Percentiles rank a stretch among this genome's conserved stretches.
phyloP scores from a whole-genome alignment of 2,113 vertebrate species.

The Elachura formosa region DNA sequence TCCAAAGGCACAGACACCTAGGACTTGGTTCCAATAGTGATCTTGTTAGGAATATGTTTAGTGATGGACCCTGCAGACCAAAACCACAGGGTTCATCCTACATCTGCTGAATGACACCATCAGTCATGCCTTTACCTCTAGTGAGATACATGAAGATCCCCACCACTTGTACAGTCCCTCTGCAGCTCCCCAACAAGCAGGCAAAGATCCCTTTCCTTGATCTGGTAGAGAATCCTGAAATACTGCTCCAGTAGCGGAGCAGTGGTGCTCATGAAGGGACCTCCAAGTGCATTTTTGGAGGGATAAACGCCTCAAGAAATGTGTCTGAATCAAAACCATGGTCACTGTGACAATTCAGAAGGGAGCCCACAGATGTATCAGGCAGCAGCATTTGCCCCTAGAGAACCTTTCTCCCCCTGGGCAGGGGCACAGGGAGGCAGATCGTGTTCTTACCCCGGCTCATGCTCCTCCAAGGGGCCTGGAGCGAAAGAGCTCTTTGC shows the following conservation, averaged over 20 bases:
- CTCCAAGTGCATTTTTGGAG: fast-evolving
- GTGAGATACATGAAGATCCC: neutral
- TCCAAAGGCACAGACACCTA: neutral
- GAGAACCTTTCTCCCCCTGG: neutral
- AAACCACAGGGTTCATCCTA: neutral
- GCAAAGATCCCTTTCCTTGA: neutral
- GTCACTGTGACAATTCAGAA: neutral
- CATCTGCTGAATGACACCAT: neutral
- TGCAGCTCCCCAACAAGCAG: neutral
- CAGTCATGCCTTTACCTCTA: neutral
- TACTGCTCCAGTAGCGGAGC: neutral
- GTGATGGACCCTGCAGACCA: neutral
- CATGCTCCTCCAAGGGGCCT: neutral
- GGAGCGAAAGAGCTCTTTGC: neutral
- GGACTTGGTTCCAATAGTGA: neutral
- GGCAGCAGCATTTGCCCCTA: neutral
- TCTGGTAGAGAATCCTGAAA: neutral
- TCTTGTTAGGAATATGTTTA: neutral
- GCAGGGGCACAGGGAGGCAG: neutral
- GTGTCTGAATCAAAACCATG: fast-evolving
- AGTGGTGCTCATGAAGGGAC: fast-evolving
- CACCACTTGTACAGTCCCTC: neutral
- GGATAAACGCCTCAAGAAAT: neutral
- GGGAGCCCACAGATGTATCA: fast-evolving
- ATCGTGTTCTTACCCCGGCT: neutral